Evolutionary conservation across 2,888 invertebrate species (phyloP), one percentile per base, ranked within the genome.

Genomic region (Melanotus villosus): DNA sequence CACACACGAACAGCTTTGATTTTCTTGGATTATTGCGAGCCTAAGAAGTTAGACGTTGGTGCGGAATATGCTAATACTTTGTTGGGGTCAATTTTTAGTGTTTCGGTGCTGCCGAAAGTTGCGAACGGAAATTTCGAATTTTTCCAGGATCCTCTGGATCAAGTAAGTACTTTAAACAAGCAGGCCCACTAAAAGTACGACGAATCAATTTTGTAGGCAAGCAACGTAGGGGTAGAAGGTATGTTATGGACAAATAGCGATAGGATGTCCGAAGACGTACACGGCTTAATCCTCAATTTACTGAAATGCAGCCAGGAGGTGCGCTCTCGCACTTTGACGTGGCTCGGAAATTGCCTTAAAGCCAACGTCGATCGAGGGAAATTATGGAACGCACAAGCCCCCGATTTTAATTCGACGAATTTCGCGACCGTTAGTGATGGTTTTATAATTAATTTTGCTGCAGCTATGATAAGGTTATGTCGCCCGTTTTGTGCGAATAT

Each of bases 391-490:
- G 87, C 91, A 30, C 92, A 95, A 80, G 88, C 86, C 76, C 78
- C 86, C 45, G 89, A 88, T 75, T 82, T 89, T 64, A 88, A 88
- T 76, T 83, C 86, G 4, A 85, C 88, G 1, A 86, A 88, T 66
- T 82, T 88, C 68, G 86, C 82, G 21, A 88, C 86, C 62, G 93
- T 92, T 0, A 91, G 93, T 0, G 98, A 98, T 86, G 95, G 96
- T 1, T 98, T 97, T 83, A 94, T 96, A 91, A 85, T 97, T 34
- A 96, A 96, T 81, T 86, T 98, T 43, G 90, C 90, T 7, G 89
- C 89, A 41, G 91, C 97, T 5, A 82, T 98, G 58, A 85, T 97
- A 65, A 90, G 92, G 63, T 86, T 98, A 0, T 95, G 96, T 81
- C 89, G 92, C 75, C 98, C 98, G 0, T 94, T 96, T 82, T 90